Conservation (phyloP, 2,113 vertebrate genomes). For the Pristiophorus japonicus region DNA sequence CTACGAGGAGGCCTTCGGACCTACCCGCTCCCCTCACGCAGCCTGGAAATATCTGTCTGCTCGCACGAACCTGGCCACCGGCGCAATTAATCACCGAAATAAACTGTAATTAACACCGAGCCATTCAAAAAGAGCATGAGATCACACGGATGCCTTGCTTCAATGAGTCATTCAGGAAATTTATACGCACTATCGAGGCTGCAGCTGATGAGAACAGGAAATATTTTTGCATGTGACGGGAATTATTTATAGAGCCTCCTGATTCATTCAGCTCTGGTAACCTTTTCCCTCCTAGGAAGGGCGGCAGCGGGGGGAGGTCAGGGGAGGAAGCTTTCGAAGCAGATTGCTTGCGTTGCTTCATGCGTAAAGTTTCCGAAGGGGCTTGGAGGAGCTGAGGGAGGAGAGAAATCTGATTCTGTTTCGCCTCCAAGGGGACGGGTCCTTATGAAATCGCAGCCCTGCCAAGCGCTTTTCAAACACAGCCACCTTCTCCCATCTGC, state of each 20-base stretch:
- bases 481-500: too few species aligned
- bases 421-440: too few species aligned
- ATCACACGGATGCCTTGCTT: constrained; percentile 20
- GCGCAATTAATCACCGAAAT: background rate
- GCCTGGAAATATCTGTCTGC: background rate
- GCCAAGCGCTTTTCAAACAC: too few species aligned
- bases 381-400: too few species aligned
- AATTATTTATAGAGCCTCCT: constrained; percentile 20
- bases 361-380: too few species aligned
- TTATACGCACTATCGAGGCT: constrained; percentile 23
- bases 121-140: constrained; percentile 31
- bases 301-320: too few species aligned
- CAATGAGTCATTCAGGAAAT: constrained; percentile 32
- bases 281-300: background rate
- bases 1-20: too few species aligned
- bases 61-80: background rate
- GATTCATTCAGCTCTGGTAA: background rate
- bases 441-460: too few species aligned
- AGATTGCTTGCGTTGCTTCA: background rate
- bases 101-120: constrained; percentile 23
- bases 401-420: too few species aligned
- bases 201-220: constrained; percentile 14
- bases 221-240: constrained; percentile 13
- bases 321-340: too few species aligned
- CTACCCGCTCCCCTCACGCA: too few species aligned